Percentiles rank a stretch among this genome's conserved stretches.
Evolutionary conservation across 2,888 invertebrate species (phyloP).

Genomic region (Lithophane leautieri): DNA sequence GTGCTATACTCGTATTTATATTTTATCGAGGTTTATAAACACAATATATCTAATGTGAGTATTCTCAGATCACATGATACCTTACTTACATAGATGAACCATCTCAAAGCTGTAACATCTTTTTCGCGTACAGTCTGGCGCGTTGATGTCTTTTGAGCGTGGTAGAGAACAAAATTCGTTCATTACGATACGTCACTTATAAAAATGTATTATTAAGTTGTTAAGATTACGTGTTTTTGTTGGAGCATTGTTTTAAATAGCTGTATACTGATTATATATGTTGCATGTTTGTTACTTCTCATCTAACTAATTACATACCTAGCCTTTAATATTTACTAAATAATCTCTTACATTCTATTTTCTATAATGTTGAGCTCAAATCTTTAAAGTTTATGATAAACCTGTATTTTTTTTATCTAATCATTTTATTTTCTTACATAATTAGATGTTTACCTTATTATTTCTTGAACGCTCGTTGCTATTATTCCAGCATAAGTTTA

Average conservation of each 20-base stretch:
- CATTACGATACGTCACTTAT: constrained; percentile 3
- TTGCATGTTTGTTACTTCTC: background rate
- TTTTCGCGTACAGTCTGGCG: constrained; percentile 4
- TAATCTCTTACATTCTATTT: background rate
- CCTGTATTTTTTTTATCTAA: background rate
- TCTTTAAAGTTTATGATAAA: background rate
- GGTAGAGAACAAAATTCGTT: background rate
- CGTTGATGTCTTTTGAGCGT: constrained; percentile 65
- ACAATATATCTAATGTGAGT: no score
- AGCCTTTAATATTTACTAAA: background rate
- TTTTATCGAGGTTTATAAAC: no score
- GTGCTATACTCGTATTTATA: no score
- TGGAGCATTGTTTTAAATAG: background rate
- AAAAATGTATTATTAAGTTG: constrained; percentile 12
- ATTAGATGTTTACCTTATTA: background rate
- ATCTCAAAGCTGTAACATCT: background rate
- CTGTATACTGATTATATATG: background rate
- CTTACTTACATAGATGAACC: background rate
- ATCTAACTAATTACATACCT: background rate
- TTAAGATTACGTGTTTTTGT: constrained; percentile 2
- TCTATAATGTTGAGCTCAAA: background rate
- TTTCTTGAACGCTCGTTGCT: background rate
- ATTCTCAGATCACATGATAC: no score
- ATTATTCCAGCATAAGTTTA: no score
- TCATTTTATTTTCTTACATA: no score